Percentiles rank a stretch among this genome's conserved stretches.
Conservation (phyloP, 2,797 vertebrate species). For the Anolis apletophallus region DNA sequence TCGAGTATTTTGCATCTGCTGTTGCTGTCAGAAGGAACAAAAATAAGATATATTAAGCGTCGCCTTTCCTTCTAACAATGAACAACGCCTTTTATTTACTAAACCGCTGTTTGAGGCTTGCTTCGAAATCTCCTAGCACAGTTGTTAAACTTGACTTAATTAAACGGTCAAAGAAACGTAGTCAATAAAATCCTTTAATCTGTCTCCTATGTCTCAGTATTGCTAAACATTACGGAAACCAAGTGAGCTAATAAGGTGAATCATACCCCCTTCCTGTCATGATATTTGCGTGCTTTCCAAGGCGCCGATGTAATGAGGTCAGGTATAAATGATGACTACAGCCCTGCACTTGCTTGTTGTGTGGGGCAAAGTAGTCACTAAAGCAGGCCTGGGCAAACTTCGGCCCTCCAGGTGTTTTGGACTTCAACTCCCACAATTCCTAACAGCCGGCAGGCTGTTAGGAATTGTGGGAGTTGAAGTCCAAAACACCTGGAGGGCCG, state of each 20-base stretch:
- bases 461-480: no score
- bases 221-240: neutral
- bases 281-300: neutral
- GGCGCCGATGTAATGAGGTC: neutral
- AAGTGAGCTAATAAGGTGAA: neutral
- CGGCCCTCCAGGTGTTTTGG: no score
- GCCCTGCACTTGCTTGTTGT: rapidly evolving
- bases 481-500: no score
- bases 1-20: neutral
- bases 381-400: no score
- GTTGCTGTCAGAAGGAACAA: neutral
- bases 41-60: neutral
- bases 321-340: neutral
- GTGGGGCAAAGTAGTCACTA: rapidly evolving
- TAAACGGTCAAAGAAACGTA: neutral
- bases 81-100: no score
- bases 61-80: neutral
- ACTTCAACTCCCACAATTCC: no score
- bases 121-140: neutral
- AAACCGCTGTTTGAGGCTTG: neutral
- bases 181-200: neutral
- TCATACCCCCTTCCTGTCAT: neutral
- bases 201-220: neutral
- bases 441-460: no score
- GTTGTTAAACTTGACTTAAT: neutral